These are phyloP conservation scores for Araneus ventricosus DNA, from an alignment of 1,140 invertebrate genomes.

Conservation along the genomic window DNA sequence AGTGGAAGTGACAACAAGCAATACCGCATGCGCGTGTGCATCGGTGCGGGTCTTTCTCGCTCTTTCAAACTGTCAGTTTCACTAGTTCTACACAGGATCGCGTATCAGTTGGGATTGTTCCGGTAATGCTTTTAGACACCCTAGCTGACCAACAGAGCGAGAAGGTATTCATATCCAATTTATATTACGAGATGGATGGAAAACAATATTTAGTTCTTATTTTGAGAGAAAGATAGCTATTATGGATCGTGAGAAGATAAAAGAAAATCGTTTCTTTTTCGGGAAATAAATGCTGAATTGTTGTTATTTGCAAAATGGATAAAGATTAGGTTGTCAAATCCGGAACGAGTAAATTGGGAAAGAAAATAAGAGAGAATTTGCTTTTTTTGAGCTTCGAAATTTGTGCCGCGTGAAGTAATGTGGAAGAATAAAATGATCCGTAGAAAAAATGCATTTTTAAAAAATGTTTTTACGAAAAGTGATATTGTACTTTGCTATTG, in stretches of 20 bases:
- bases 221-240: not conserved
- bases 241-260: not conserved
- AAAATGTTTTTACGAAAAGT: no score
- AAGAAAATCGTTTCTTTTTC: no score
- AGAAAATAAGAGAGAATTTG: no score
- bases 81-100: not conserved
- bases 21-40: not conserved
- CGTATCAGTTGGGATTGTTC: slow-evolving; percentile 26
- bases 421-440: no score
- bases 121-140: slow-evolving; percentile 21
- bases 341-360: no score
- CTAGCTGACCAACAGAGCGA: slow-evolving; percentile 18
- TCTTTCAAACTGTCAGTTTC: slow-evolving; percentile 38
- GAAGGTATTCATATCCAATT: slow-evolving; percentile 11
- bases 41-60: not conserved
- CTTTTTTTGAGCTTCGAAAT: no score
- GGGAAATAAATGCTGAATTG: no score
- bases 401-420: no score
- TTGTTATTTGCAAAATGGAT: no score
- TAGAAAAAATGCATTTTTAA: no score
- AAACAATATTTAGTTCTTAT: slow-evolving; percentile 5
- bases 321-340: no score
- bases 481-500: no score
- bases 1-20: slow-evolving; percentile 52
- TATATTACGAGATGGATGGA: not conserved